Evolutionary conservation across 2,888 invertebrate genomes (phyloP).

Genomic region (Tethea ocularis): DNA sequence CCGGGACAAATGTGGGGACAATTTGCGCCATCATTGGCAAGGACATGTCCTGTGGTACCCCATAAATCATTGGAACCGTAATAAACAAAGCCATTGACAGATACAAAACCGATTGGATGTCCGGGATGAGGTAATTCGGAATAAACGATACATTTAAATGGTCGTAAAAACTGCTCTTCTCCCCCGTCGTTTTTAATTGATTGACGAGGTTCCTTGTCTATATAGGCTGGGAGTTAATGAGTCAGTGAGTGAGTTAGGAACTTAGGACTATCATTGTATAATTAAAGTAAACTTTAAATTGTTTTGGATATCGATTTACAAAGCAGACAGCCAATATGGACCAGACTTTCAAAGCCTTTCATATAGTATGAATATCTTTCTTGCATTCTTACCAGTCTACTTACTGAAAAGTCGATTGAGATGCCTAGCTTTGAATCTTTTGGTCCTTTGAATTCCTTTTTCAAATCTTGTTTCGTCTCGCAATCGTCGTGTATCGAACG

Average conservation of each 20-base stretch:
- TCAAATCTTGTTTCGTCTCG: conserved; percentile 4
- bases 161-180: too few relatives aligned
- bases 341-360: too few relatives aligned
- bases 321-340: too few relatives aligned
- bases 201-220: too few relatives aligned
- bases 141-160: background rate
- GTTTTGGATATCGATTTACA: too few relatives aligned
- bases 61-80: conserved; percentile 63
- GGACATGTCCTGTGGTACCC: conserved; percentile 51
- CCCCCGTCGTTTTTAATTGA: too few relatives aligned
- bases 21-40: conserved; percentile 50
- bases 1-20: conserved; percentile 62
- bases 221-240: too few relatives aligned
- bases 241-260: too few relatives aligned
- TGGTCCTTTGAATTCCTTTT: background rate
- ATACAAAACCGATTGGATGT: conserved; percentile 32
- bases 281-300: too few relatives aligned
- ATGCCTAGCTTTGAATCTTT: too few relatives aligned
- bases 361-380: background rate
- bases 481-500: conserved; percentile 4
- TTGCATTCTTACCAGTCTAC: background rate
- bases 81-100: conserved; percentile 53
- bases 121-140: conserved; percentile 10
- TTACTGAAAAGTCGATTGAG: too few relatives aligned
- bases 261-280: too few relatives aligned